phyloP scores from a whole-genome alignment of 1,140 invertebrate genomes.

The Polypedilum pembai region DNA sequence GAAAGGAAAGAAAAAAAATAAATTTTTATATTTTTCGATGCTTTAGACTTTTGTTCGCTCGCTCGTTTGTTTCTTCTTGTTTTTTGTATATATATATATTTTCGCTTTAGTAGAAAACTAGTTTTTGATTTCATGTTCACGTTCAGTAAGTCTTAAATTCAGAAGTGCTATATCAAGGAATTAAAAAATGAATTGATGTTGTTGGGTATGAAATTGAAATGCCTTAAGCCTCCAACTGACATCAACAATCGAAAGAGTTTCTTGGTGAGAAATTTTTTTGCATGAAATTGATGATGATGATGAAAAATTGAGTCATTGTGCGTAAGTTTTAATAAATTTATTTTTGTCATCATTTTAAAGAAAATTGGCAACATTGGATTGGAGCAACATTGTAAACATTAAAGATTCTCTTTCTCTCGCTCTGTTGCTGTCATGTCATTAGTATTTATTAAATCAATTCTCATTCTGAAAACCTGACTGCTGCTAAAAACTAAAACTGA shows the following conservation, averaged over 20 bases:
- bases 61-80: background rate
- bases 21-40: conserved; percentile 20
- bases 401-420: background rate
- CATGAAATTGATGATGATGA: conserved; percentile 8
- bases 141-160: conserved; percentile 17
- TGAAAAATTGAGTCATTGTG: background rate
- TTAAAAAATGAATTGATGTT: conserved; percentile 1
- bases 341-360: too few relatives aligned
- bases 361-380: too few relatives aligned
- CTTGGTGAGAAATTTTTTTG: background rate
- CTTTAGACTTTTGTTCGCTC: background rate
- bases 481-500: too few relatives aligned
- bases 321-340: too few relatives aligned
- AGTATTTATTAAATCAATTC: too few relatives aligned
- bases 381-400: conserved; percentile 1
- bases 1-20: background rate
- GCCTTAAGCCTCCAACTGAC: background rate
- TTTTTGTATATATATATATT: background rate
- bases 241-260: background rate
- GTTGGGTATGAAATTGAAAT: conserved; percentile 3
- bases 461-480: too few relatives aligned
- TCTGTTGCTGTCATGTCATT: background rate
- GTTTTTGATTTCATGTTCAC: conserved; percentile 12
- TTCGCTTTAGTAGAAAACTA: conserved; percentile 6
- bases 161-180: conserved; percentile 17